These are phyloP conservation scores for Zaprionus kolodkinae DNA, from an alignment of 1,140 invertebrate species.

Conservation along the genomic window DNA sequence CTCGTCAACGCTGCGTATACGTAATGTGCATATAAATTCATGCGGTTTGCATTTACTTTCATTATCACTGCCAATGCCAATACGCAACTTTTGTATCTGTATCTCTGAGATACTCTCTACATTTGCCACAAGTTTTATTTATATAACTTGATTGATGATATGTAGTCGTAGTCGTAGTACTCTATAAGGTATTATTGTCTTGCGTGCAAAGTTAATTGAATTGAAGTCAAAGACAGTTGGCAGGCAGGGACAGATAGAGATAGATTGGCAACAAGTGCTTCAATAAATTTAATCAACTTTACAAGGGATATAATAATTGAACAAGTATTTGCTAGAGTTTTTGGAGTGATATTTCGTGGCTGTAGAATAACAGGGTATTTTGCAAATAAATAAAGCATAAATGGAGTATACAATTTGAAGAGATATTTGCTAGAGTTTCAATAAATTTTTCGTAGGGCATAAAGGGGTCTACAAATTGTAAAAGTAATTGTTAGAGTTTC, in stretches of 20 bases:
- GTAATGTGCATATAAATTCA: slow-evolving; percentile 34
- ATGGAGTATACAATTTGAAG: background rate
- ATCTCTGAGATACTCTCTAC: slow-evolving; percentile 19
- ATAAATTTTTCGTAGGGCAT: too few relatives aligned
- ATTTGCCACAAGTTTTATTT: background rate
- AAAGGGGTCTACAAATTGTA: too few relatives aligned
- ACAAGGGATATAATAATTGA: too few relatives aligned
- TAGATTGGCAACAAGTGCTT: background rate
- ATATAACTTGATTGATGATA: slow-evolving; percentile 6
- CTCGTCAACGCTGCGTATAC: slow-evolving; percentile 62
- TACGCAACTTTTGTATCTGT: slow-evolving; percentile 5
- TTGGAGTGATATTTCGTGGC: too few relatives aligned
- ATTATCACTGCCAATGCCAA: slow-evolving; percentile 66
- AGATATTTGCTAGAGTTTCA: too few relatives aligned
- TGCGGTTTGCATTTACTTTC: slow-evolving; percentile 56
- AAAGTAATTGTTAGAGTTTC: too few relatives aligned
- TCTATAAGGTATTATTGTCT: background rate
- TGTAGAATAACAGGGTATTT: too few relatives aligned
- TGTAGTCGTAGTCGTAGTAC: background rate
- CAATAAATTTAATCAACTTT: too few relatives aligned
- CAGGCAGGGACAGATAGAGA: background rate
- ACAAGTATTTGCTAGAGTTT: too few relatives aligned
- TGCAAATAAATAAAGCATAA: background rate
- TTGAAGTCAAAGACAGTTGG: background rate
- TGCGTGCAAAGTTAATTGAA: slow-evolving; percentile 6